Percentiles rank a stretch among this genome's conserved stretches.
Conservation (phyloP, 2,888 invertebrate genomes). For the Branchipolynoe longqiensis region DNA sequence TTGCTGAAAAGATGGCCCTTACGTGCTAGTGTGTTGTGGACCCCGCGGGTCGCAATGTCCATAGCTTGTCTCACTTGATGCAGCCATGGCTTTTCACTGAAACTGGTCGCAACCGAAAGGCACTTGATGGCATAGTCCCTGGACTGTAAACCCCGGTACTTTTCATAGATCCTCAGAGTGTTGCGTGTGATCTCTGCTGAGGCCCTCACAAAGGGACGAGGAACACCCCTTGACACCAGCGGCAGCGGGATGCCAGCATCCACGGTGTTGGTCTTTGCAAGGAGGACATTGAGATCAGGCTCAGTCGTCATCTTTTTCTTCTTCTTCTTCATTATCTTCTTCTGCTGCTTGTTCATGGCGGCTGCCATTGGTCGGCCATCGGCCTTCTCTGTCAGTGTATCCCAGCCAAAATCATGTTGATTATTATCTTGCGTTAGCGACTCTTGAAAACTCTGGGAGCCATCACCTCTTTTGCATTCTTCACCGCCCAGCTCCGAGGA, state of each 20-base stretch:
- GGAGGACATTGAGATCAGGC: not conserved
- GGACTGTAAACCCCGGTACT: slow-evolving; percentile 76
- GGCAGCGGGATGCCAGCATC: slow-evolving; percentile 77
- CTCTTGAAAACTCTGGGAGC: too few relatives aligned
- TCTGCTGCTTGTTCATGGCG: slow-evolving; percentile 6
- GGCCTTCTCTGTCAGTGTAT: too few relatives aligned
- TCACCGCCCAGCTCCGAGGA: too few relatives aligned
- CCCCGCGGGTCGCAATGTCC: slow-evolving; percentile 74
- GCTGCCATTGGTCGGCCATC: not conserved
- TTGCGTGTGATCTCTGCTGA: slow-evolving; percentile 10
- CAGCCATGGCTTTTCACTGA: slow-evolving; percentile 81
- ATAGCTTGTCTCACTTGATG: slow-evolving; percentile 79
- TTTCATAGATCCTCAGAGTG: slow-evolving; percentile 73
- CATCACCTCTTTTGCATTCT: too few relatives aligned
- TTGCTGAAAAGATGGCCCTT: slow-evolving; percentile 60
- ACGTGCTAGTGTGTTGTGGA: slow-evolving; percentile 68
- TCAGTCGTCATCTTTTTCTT: slow-evolving; percentile 42
- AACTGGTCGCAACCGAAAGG: slow-evolving; percentile 79
- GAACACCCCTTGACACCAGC: slow-evolving; percentile 70
- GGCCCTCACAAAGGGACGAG: slow-evolving; percentile 30
- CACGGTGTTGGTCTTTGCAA: slow-evolving; percentile 68
- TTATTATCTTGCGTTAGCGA: too few relatives aligned
- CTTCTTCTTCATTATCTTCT: slow-evolving; percentile 4
- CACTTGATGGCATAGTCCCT: slow-evolving; percentile 79
- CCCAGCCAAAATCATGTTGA: too few relatives aligned